Percentiles rank a stretch among this genome's conserved stretches.
Evolutionary conservation across 2,888 invertebrate species (phyloP).

Genomic region (Alloplasta piceator): DNA sequence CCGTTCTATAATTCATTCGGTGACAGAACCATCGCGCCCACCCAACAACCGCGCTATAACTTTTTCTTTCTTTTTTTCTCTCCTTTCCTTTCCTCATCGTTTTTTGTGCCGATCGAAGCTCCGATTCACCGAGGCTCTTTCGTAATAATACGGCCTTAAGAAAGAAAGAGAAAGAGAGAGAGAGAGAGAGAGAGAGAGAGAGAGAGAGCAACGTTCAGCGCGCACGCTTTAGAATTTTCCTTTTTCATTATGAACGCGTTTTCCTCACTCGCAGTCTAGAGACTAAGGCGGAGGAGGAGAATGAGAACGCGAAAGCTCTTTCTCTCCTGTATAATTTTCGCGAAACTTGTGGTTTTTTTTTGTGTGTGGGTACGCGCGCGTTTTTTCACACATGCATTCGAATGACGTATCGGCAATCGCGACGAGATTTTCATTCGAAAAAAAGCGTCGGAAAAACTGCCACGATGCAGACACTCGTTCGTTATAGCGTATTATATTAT

Average conservation of each 20-base stretch:
- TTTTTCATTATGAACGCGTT: constrained; percentile 45
- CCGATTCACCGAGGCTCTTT: constrained; percentile 27
- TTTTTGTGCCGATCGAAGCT: constrained; percentile 49
- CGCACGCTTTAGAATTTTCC: constrained; percentile 55
- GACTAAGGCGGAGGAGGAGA: constrained; percentile 21
- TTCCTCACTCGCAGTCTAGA: constrained; percentile 48
- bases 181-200: constrained; percentile 2
- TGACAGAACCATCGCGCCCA: constrained; percentile 45
- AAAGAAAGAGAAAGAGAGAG: background rate
- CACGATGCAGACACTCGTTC: no score
- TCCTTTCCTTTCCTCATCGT: constrained; percentile 16
- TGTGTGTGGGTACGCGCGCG: no score
- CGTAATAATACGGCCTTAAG: constrained; percentile 31
- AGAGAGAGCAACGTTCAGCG: background rate
- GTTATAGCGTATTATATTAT: no score
- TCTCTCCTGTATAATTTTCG: constrained; percentile 62
- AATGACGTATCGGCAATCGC: no score
- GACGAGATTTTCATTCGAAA: no score
- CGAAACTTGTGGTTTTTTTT: constrained; percentile 6
- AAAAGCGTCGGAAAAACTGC: no score
- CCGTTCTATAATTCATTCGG: constrained; percentile 61
- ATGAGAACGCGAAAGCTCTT: constrained; percentile 38
- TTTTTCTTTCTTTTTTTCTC: background rate
- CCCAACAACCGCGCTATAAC: constrained; percentile 9
- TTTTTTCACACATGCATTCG: no score